Conservation (phyloP, 2,797 vertebrate genomes). For the Columba guinea region DNA sequence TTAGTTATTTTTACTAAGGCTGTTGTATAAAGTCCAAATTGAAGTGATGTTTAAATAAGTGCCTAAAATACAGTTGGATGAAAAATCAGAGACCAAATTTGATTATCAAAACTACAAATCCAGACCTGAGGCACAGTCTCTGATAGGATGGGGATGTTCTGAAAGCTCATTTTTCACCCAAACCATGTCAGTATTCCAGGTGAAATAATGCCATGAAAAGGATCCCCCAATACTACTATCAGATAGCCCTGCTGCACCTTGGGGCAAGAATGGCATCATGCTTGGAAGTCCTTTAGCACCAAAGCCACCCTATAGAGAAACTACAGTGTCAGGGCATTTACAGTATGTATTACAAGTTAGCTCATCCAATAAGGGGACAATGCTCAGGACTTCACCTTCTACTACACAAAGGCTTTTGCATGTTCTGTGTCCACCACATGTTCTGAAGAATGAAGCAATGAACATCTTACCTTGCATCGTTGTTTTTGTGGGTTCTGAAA, state of each 20-base stretch:
- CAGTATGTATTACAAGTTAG: not conserved
- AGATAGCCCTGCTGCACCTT: not conserved
- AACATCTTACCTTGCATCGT: constrained; percentile 93
- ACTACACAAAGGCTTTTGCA: not conserved
- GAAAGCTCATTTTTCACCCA: not conserved
- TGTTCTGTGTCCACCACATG: not conserved
- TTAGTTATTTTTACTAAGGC: not conserved
- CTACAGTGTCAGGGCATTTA: not conserved
- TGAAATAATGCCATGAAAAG: not conserved
- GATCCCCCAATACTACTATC: not conserved
- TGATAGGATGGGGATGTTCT: accelerated
- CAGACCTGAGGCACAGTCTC: not conserved
- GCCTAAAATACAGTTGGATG: not conserved
- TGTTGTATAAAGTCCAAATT: not conserved
- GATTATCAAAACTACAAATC: not conserved
- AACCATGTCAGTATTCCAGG: not conserved
- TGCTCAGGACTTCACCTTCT: not conserved
- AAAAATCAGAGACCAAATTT: not conserved
- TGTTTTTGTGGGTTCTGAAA: constrained; percentile 91
- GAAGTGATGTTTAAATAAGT: not conserved
- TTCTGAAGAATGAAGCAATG: not conserved
- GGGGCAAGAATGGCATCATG: not conserved
- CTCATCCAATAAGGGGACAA: not conserved
- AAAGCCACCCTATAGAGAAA: not conserved
- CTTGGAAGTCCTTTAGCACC: not conserved